A percentile compares a stretch with the other conserved stretches of the same genome.
These are phyloP conservation scores for Oryzias melastigma DNA, from an alignment of 2,113 vertebrate genomes.

Conservation along the genomic window DNA sequence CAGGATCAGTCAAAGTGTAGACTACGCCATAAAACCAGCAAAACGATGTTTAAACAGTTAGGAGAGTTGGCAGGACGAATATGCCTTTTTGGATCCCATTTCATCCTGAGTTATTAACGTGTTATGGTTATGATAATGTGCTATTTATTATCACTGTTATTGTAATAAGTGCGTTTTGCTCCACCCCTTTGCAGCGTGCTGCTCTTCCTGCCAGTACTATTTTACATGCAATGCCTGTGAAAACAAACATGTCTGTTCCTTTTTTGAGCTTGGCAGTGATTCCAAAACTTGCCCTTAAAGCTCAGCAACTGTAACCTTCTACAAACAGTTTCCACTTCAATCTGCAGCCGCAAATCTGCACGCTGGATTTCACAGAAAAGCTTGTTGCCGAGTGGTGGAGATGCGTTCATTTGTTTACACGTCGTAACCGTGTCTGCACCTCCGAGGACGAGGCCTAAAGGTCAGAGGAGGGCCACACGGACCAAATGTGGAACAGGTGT, in stretches of 20 bases:
- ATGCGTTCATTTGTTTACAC: constrained; percentile 40
- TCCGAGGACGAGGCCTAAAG: constrained; percentile 37
- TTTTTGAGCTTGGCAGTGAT: constrained; percentile 43
- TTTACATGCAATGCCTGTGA: constrained; percentile 44
- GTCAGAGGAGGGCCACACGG: constrained; percentile 14
- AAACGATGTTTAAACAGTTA: constrained; percentile 24
- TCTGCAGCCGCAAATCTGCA: constrained; percentile 25
- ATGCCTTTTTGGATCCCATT: constrained; percentile 20
- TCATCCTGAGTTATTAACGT: constrained; percentile 24
- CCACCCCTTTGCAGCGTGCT: constrained; percentile 11
- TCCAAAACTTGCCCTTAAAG: constrained; percentile 40
- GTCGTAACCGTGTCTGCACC: constrained; percentile 21
- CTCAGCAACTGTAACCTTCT: constrained; percentile 31
- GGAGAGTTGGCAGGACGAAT: constrained; percentile 27
- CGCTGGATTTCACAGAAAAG: constrained; percentile 1
- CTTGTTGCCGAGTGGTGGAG: constrained; percentile 13
- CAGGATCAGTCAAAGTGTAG: constrained; percentile 10
- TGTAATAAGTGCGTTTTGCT: constrained; percentile 26
- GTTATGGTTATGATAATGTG: constrained; percentile 34
- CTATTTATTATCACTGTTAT: constrained; percentile 33
- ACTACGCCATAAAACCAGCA: constrained; percentile 5
- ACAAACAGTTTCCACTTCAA: constrained; percentile 17
- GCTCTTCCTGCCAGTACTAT: constrained; percentile 31
- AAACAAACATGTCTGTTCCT: constrained; percentile 49
- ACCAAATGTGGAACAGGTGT: constrained; percentile 64